These are phyloP conservation scores for Leptopterna dolabrata DNA, from an alignment of 2,888 invertebrate genomes.

Conservation along the genomic window DNA sequence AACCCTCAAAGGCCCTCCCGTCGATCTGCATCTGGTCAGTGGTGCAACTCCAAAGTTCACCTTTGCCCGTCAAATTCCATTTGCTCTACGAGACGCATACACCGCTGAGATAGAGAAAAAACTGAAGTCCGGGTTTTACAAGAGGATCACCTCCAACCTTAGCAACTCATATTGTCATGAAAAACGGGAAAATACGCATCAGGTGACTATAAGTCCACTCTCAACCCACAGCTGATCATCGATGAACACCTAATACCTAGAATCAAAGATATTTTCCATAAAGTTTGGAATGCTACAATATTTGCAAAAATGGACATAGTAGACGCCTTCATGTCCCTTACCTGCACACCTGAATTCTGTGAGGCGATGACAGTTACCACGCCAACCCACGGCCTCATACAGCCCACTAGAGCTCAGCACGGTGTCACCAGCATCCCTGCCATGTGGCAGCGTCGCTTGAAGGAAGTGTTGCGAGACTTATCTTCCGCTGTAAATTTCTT, in stretches of 20 bases:
- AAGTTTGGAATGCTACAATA: constrained; percentile 29
- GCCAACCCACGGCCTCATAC: constrained; percentile 56
- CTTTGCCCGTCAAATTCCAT: constrained; percentile 22
- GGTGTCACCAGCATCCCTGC: constrained; percentile 60
- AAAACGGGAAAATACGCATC: too few relatives aligned
- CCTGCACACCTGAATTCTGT: constrained; percentile 52
- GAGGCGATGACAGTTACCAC: constrained; percentile 55
- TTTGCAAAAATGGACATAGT: constrained; percentile 41
- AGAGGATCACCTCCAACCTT: constrained; percentile 58
- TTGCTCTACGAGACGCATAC: not conserved
- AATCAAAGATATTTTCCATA: constrained; percentile 31
- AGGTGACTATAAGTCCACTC: too few relatives aligned
- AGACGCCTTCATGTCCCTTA: constrained; percentile 28
- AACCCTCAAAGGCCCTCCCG: constrained; percentile 11
- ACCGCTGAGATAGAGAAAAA: constrained; percentile 36
- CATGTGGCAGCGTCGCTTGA: constrained; percentile 58
- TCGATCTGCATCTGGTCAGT: not conserved
- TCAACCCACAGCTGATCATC: too few relatives aligned
- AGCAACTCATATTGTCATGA: constrained; percentile 57
- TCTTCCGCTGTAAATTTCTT: not conserved
- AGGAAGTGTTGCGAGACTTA: not conserved
- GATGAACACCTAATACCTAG: constrained; percentile 49
- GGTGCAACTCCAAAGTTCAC: not conserved
- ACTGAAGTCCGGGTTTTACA: constrained; percentile 59
- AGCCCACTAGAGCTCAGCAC: constrained; percentile 26